phyloP scores from a whole-genome alignment of 2,888 invertebrate genomes.

The Trisateles emortualis region DNA sequence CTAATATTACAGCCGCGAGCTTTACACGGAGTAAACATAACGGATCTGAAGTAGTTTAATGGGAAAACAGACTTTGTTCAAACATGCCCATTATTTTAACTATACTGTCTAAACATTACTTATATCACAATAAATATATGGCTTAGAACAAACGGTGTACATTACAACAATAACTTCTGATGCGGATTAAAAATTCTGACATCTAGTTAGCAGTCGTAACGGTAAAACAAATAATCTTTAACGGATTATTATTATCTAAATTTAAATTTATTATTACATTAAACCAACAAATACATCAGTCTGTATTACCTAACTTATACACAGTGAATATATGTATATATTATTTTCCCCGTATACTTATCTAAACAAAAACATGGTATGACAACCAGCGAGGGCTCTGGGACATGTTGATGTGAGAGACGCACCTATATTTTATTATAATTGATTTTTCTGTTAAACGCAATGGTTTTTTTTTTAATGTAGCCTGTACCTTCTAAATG shows the following conservation, averaged over 20 bases:
- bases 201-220: slow-evolving; percentile 5
- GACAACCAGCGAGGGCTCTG: too few relatives aligned
- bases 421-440: too few relatives aligned
- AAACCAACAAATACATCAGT: too few relatives aligned
- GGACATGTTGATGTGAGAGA: too few relatives aligned
- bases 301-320: too few relatives aligned
- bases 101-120: slow-evolving; percentile 12
- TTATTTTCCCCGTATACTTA: too few relatives aligned
- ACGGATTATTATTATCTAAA: background rate
- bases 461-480: too few relatives aligned
- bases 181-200: background rate
- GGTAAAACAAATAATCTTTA: background rate
- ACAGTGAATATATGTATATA: too few relatives aligned
- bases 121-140: slow-evolving; percentile 2
- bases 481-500: too few relatives aligned
- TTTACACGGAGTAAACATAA: slow-evolving; percentile 37
- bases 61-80: slow-evolving; percentile 28
- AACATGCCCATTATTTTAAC: slow-evolving; percentile 23
- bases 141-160: background rate
- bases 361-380: too few relatives aligned
- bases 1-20: slow-evolving; percentile 23
- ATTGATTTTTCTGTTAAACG: too few relatives aligned
- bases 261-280: too few relatives aligned
- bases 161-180: slow-evolving; percentile 1
- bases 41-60: slow-evolving; percentile 30